Evolutionary conservation across 2,888 invertebrate genomes (phyloP), one percentile per base, ranked within the genome.

Genomic region (Sphaerophoria taeniata): DNA sequence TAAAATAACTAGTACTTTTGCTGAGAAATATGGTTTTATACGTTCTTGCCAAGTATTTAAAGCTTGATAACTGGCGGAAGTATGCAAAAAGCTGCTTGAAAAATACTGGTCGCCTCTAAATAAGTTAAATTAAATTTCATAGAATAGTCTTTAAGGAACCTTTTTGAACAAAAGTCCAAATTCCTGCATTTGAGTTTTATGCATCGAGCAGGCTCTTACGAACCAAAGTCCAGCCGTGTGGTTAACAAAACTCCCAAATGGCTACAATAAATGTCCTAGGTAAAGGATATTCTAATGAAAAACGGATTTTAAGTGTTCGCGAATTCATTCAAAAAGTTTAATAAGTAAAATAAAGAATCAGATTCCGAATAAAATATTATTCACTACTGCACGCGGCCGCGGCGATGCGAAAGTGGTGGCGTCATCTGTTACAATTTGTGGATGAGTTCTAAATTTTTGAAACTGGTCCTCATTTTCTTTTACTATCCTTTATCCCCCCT

Each of bases 351-450:
- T 11, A 76, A 78, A 77, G 72, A 75, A 79, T 79, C 47, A 58
- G 63, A 34, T 34, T 16, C 43, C 39, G 84, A 75, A 75, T 75
- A 71, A 79, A 79, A 84, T 80, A 84, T 77, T 72, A 71, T 82
- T 76, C 72, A 76, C 75, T 76, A 61, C 67, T 84, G 80, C 75
- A 84, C 36, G 67, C 39, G 14, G 24, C 2, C 24, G 24, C 2
- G 2, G 24, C 24, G 24, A 1, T 1, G 39, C 39, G 39, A 11
- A 2, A 3, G 1, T 39, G 11, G 39, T 11, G 39, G 11, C 39
- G 58, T 75, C 84, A 84, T 84, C 84, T 84, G 84, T 72, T 84
- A 84, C 84, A 75, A 84, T 84, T 84, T 80, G 71, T 75, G 75
- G 84, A 84, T 84, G 84, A 84, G 83, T 84, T 71, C 65, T 60